phyloP scores from a whole-genome alignment of 2,888 invertebrate species.

The Pemphredon lugubris region DNA sequence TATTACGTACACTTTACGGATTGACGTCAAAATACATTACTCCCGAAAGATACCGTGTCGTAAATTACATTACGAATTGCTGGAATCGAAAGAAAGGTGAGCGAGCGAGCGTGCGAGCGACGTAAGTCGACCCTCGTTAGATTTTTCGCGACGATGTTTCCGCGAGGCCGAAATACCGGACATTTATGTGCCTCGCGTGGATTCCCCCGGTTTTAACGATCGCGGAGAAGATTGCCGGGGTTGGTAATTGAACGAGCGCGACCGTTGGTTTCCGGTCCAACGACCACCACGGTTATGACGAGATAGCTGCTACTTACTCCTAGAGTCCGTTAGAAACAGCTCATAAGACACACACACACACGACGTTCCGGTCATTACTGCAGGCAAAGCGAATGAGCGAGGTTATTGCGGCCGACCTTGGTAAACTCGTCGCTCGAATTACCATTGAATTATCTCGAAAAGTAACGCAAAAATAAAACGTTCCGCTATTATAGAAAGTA shows the following conservation, averaged over 20 bases:
- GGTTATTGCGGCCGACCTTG: not conserved
- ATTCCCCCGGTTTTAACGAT: constrained; percentile 47
- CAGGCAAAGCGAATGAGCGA: constrained; percentile 12
- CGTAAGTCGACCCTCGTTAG: too few relatives aligned
- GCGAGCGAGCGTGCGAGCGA: too few relatives aligned
- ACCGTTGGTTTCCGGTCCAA: constrained; percentile 59
- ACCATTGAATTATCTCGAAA: too few relatives aligned
- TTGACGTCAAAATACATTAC: too few relatives aligned
- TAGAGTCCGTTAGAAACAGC: constrained; percentile 16
- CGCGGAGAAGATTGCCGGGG: constrained; percentile 28
- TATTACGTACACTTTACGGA: too few relatives aligned
- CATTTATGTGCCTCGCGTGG: not conserved
- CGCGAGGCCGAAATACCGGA: too few relatives aligned
- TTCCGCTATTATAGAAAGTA: too few relatives aligned
- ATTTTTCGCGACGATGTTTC: too few relatives aligned
- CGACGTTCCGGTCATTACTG: not conserved
- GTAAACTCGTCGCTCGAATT: not conserved
- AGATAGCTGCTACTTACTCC: constrained; percentile 26
- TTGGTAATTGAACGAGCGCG: constrained; percentile 62
- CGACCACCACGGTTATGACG: constrained; percentile 56
- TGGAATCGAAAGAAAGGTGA: too few relatives aligned
- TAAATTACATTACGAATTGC: too few relatives aligned
- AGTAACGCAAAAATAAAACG: too few relatives aligned
- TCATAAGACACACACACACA: constrained; percentile 8
- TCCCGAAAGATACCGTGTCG: too few relatives aligned